A percentile compares a stretch with the other conserved stretches of the same genome.
Conservation (phyloP, 2,888 invertebrate genomes). For the Apamea epomidion region DNA sequence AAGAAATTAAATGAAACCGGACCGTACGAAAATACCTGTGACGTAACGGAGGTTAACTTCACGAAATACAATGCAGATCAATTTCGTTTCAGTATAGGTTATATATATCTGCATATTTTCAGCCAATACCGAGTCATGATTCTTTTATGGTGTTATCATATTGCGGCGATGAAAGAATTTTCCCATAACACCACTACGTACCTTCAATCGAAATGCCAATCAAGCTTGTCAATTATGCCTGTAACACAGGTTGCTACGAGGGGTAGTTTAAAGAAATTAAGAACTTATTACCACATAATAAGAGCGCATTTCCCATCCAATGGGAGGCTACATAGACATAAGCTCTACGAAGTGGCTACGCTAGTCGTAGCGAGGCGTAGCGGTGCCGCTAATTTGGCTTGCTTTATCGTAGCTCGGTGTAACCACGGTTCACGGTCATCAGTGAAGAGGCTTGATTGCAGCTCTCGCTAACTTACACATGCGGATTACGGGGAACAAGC, state of each 20-base stretch:
- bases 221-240: constrained; percentile 70
- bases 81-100: background rate
- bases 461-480: constrained; percentile 71
- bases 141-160: constrained; percentile 27
- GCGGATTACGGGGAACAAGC: constrained; percentile 36
- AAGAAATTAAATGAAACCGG: background rate
- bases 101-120: background rate
- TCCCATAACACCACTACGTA: constrained; percentile 47
- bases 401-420: constrained; percentile 75
- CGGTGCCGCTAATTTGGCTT: constrained; percentile 74
- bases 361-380: constrained; percentile 69
- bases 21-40: constrained; percentile 27
- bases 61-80: constrained; percentile 13
- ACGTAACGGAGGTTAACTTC: constrained; percentile 29
- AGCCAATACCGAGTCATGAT: background rate
- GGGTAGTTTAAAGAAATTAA: constrained; percentile 60
- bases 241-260: constrained; percentile 54
- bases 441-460: constrained; percentile 83
- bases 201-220: constrained; percentile 70
- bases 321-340: constrained; percentile 46
- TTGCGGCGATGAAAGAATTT: constrained; percentile 43
- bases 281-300: constrained; percentile 61
- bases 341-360: constrained; percentile 67
- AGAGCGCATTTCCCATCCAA: constrained; percentile 63
- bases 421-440: constrained; percentile 82